Percentiles rank a stretch among this genome's conserved stretches.
phyloP scores from a whole-genome alignment of 2,888 invertebrate genomes.

The Drosophila meridionalis region DNA sequence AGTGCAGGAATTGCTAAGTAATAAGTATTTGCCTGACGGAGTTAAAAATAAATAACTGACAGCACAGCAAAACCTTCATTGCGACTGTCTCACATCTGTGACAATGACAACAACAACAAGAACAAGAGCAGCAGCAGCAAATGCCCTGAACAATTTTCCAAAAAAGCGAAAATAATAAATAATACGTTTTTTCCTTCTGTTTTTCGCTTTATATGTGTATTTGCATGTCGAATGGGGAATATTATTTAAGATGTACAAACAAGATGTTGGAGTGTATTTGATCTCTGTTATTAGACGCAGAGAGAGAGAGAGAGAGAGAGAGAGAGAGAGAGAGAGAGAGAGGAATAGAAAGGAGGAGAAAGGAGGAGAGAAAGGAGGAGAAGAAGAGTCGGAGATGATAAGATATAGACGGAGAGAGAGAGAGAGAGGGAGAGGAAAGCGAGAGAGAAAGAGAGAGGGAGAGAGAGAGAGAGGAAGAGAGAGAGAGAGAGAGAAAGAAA shows the following conservation, averaged over 20 bases:
- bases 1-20: conserved; percentile 46
- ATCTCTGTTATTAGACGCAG: not conserved
- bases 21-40: conserved; percentile 54
- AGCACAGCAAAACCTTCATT: conserved; percentile 24
- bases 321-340: not conserved
- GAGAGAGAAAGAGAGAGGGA: not conserved
- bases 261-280: not conserved
- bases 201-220: not conserved
- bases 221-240: not conserved
- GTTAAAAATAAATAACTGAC: conserved; percentile 39
- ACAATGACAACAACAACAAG: conserved; percentile 11
- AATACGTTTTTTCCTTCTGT: not conserved
- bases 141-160: conserved; percentile 9
- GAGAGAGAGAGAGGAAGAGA: not conserved
- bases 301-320: not conserved
- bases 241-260: not conserved
- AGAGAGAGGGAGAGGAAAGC: not conserved
- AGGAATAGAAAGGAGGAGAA: not conserved
- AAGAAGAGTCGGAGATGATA: not conserved
- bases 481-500: not conserved
- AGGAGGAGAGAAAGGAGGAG: not conserved
- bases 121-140: not conserved
- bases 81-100: conserved; percentile 10
- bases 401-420: not conserved
- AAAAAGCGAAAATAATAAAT: not conserved